Percentiles rank a stretch among this genome's conserved stretches.
These are phyloP conservation scores for Percina caprodes DNA, from an alignment of 2,113 vertebrate species.

Conservation along the genomic window DNA sequence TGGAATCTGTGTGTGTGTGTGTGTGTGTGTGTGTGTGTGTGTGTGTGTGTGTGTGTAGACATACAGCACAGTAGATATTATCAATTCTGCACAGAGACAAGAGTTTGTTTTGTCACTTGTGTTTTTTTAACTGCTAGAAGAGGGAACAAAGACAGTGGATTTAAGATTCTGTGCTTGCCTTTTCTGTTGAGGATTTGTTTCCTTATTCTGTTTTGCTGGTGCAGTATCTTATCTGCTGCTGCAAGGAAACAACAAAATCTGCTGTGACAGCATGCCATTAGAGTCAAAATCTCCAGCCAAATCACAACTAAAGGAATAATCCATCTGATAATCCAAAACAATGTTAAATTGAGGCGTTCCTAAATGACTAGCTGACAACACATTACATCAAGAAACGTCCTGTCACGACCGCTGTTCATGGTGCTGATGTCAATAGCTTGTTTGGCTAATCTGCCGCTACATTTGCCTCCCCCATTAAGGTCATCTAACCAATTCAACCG, in stretches of 20 bases:
- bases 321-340: slow-evolving; percentile 7
- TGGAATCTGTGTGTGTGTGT: neutral
- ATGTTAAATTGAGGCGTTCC: neutral
- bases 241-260: neutral
- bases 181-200: neutral
- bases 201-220: neutral
- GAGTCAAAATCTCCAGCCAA: neutral
- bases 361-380: neutral
- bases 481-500: neutral
- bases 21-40: no score
- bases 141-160: neutral
- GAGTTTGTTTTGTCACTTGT: neutral
- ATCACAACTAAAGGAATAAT: slow-evolving; percentile 8
- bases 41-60: neutral
- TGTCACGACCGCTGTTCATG: neutral
- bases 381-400: neutral
- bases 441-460: neutral
- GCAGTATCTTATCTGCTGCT: neutral
- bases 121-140: neutral
- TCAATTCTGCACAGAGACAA: neutral
- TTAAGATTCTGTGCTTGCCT: slow-evolving; percentile 2
- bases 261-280: neutral
- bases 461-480: no score
- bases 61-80: neutral
- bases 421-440: neutral